Evolutionary conservation across 1,140 invertebrate genomes (phyloP), one percentile per base, ranked within the genome.

Genomic region (Bombus turneri): DNA sequence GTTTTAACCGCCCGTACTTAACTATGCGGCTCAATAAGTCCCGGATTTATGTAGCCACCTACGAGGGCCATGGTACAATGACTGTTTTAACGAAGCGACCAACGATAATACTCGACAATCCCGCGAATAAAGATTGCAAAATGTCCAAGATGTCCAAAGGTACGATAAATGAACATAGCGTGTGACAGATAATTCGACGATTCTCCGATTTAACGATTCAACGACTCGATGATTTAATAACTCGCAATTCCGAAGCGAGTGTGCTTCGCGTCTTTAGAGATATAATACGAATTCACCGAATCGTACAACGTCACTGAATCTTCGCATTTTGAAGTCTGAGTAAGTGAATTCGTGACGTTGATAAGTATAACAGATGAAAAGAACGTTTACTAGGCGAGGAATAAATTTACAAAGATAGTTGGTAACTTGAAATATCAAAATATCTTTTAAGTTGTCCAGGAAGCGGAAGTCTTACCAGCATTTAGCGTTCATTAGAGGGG

Each of bases 1-100:
- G 88, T 90, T 90, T 92, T 88, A 90, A 89, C 86, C 86, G 78
- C 31, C 81, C 37, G 68, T 82, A 83, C 80, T 84, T 86, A 86
- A 86, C 84, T 59, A 78, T 71, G 75, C 76, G 75, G 82, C 79
- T 91, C 90, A 86, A 91, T 90, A 87, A 90, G 86, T 89, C 83
- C 83, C 72, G 83, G 85, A 91, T 90, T 91, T 88, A 88, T 87
- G 73, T 66, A 85, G 73, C 41, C 83, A 81, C 41, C 78, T 75
- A 81, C 34, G 74, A 57, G 73, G 66, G 59, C 72, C 77, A 22
- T 43, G 64, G 66, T n/a, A 82, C 83, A 85, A 86, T 86, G 53
- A 86, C 47, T 66, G 76, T 57, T 86, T 77, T 77, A 78, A 81
- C 83, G 71, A 81, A 85, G 47, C 47, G 31, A 39, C 22, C 69